Conservation (phyloP, 2,797 vertebrate species). For the Peromyscus eremicus region DNA sequence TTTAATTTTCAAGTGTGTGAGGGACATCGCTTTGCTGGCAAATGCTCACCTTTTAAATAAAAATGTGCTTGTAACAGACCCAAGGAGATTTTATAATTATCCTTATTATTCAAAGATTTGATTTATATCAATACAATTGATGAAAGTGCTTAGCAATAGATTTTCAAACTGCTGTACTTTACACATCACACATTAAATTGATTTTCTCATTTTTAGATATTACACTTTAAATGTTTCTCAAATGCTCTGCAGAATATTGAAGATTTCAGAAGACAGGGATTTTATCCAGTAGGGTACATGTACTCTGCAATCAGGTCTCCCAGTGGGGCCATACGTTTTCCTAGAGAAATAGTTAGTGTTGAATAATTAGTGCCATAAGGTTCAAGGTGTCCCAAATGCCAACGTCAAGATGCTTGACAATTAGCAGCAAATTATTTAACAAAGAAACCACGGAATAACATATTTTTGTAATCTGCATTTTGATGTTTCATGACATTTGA, state of each 20-base stretch:
- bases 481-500: slow-evolving; percentile 64
- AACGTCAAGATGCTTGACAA: slow-evolving; percentile 82
- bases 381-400: slow-evolving; percentile 83
- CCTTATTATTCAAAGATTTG: slow-evolving; percentile 84
- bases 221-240: slow-evolving; percentile 85
- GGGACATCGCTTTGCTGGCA: slow-evolving; percentile 80
- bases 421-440: slow-evolving; percentile 84
- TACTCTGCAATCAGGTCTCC: slow-evolving; percentile 75
- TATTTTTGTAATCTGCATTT: slow-evolving; percentile 78
- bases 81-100: slow-evolving; percentile 83
- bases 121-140: slow-evolving; percentile 83
- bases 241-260: slow-evolving; percentile 83
- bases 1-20: slow-evolving; percentile 79
- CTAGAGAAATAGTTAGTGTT: slow-evolving; percentile 84
- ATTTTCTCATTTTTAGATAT: slow-evolving; percentile 84
- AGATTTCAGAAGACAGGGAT: slow-evolving; percentile 80
- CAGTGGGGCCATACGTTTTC: slow-evolving; percentile 81
- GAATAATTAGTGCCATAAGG: slow-evolving; percentile 86
- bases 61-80: slow-evolving; percentile 83
- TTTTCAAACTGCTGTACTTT: slow-evolving; percentile 79
- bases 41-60: slow-evolving; percentile 85
- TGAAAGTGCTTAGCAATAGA: slow-evolving; percentile 78
- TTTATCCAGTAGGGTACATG: slow-evolving; percentile 64
- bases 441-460: slow-evolving; percentile 80
- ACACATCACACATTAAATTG: slow-evolving; percentile 78